Conservation (phyloP, 2,113 vertebrate species). For the pig (Sus scrofa) region DNA sequence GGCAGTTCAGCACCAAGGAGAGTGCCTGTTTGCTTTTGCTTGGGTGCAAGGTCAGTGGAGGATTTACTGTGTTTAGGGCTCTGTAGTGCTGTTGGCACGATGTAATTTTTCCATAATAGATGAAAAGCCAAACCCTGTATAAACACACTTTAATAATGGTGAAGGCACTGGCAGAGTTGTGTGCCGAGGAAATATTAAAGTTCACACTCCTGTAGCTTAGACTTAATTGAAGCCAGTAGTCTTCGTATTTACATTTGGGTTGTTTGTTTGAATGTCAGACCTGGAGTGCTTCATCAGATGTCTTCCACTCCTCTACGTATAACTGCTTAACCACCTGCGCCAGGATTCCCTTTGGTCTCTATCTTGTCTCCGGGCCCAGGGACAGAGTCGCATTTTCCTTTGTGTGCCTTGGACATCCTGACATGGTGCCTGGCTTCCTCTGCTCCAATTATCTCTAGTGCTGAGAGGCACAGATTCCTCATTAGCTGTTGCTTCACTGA, state of each 20-base stretch:
- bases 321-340: background rate
- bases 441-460: background rate
- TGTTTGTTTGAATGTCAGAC: conserved; percentile 71
- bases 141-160: conserved; percentile 81
- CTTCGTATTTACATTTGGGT: conserved; percentile 75
- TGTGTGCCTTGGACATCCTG: conserved; percentile 52
- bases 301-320: conserved; percentile 9
- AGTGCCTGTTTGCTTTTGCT: conserved; percentile 70
- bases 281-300: conserved; percentile 18
- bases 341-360: conserved; percentile 19
- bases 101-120: conserved; percentile 79
- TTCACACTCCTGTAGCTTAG: conserved; percentile 73
- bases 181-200: conserved; percentile 77
- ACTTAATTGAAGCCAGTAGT: conserved; percentile 82
- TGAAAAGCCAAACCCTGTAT: conserved; percentile 74
- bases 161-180: conserved; percentile 56
- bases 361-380: conserved; percentile 30
- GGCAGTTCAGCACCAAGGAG: conserved; percentile 73
- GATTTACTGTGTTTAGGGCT: conserved; percentile 76
- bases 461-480: background rate
- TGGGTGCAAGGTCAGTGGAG: conserved; percentile 67
- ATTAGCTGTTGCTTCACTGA: conserved; percentile 53
- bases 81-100: conserved; percentile 73
- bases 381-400: conserved; percentile 45
- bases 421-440: background rate